Evolutionary conservation across 1,140 invertebrate genomes (phyloP), one percentile per base, ranked within the genome.

Genomic region (Ips typographus): DNA sequence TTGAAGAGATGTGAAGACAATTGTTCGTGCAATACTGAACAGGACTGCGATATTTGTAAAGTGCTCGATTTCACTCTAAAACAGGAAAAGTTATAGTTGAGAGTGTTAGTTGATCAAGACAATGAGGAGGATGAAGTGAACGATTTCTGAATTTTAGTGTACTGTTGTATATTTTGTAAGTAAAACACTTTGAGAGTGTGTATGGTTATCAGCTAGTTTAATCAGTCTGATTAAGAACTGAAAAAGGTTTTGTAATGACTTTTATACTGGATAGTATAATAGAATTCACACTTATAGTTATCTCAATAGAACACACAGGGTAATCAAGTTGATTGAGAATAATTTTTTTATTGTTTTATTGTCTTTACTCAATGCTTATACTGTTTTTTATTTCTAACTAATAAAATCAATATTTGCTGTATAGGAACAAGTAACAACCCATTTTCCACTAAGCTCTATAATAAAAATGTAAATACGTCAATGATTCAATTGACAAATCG

Each of bases 1-100:
- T 62, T 80, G 57, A 78, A 80, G 65, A 78, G 77, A 53, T 80
- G 78, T 64, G 78, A 80, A 40, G 78, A 79, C 7, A 72, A 75
- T 44, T 80, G 78, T 72, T 77, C 77, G 43, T 80, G 78, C 68
- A 80, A 80, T 61, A 72, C 75, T 2, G 77, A 80, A 58, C 72
- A 77, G 37, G 77, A 78, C 52, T 80, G 78, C 71, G 78, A 80
- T 67, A 80, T 80, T 66, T 80, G 78, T 63, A 79, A 77, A 74
- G 78, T 80, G 41, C 74, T 80, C 7, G 78, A 79, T 68, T 80
- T 80, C 57, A 80, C 78, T 39, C 56, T 78, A 55, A 80, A 80
- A 62, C 78, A 79, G 58, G 78, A 79, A n/a, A 78, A 79, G 53
- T 75, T 76, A 73, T 78, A 76, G 72, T 73, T 63, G 36, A 70